phyloP scores from a whole-genome alignment of 2,113 vertebrate species.

The Cervus canadensis region DNA sequence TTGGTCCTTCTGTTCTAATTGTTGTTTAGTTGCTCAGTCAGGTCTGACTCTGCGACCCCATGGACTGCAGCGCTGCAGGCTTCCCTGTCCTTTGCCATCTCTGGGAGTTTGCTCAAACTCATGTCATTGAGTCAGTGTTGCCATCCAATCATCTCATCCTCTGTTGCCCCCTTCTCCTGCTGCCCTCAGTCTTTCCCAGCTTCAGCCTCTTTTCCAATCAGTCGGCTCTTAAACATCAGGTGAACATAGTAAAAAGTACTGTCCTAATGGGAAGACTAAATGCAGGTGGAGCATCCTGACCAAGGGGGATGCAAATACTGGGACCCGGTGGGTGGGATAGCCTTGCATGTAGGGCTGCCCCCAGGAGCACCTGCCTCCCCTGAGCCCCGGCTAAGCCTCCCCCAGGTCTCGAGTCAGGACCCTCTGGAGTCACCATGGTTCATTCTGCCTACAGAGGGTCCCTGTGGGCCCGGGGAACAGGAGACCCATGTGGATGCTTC shows the following conservation, averaged over 20 bases:
- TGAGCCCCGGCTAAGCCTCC: accelerated
- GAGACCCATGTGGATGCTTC: neutral
- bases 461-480: no score
- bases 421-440: neutral
- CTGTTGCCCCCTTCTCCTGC: neutral
- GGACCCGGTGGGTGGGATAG: neutral
- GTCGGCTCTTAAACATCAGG: neutral
- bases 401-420: neutral
- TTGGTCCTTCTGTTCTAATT: neutral
- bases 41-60: neutral
- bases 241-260: neutral
- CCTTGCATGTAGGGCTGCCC: neutral
- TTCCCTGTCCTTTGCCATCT: neutral
- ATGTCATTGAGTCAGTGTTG: neutral
- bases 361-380: neutral
- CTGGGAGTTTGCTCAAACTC: neutral
- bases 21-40: neutral
- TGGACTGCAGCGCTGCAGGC: neutral
- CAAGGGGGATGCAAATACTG: neutral
- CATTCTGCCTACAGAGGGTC: neutral
- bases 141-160: neutral
- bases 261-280: neutral
- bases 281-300: accelerated
- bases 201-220: neutral
- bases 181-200: neutral